A percentile compares a stretch with the other conserved stretches of the same genome.
These are phyloP conservation scores for Protonemura montana DNA, from an alignment of 2,888 invertebrate species.

Conservation along the genomic window DNA sequence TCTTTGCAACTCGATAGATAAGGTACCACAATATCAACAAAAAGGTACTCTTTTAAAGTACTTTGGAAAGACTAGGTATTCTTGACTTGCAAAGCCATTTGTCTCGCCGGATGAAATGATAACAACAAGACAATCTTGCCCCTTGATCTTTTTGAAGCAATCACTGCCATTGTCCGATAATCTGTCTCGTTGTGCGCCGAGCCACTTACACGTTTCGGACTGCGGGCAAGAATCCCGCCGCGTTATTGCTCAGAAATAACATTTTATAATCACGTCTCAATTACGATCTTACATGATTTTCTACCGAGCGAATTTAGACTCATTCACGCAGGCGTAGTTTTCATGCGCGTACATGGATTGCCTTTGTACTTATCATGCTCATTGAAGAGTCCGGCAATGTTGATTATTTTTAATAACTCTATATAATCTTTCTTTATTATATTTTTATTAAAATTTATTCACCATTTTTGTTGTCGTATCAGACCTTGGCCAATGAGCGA, in stretches of 20 bases:
- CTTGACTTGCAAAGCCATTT: neutral
- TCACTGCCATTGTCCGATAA: neutral
- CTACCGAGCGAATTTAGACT: neutral
- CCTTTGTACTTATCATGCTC: neutral
- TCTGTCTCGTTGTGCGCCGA: neutral
- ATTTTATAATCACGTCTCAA: neutral
- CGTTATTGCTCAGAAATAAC: neutral
- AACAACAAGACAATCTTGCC: neutral
- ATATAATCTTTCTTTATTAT: slow-evolving; percentile 19
- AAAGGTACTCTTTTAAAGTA: neutral
- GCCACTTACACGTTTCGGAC: neutral
- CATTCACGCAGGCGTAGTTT: neutral
- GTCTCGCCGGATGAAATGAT: neutral
- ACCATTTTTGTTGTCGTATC: neutral
- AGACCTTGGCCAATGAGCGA: slow-evolving; percentile 43
- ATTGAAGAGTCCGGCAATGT: neutral
- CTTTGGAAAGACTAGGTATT: neutral
- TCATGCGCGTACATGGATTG: neutral
- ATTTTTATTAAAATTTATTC: slow-evolving; percentile 23
- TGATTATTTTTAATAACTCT: slow-evolving; percentile 14
- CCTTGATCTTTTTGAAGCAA: neutral
- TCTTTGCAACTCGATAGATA: neutral
- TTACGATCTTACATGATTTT: neutral
- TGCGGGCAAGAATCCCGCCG: neutral
- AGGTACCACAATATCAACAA: neutral